Conservation (phyloP, 2,888 invertebrate species). For the Hecatera dysodea region DNA sequence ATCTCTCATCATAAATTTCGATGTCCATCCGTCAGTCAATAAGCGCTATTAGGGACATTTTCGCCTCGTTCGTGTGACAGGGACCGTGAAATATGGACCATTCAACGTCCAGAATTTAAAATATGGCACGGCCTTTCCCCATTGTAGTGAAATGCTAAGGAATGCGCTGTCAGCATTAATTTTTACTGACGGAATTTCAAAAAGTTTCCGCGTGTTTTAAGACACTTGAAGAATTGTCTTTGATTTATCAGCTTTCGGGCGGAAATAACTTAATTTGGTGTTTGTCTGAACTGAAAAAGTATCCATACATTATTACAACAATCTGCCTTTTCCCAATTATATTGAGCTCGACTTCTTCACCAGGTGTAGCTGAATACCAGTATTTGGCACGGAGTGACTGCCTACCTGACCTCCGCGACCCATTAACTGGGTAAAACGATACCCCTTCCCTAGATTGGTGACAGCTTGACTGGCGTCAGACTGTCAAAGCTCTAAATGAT, state of each 20-base stretch:
- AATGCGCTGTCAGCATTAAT: slow-evolving; percentile 17
- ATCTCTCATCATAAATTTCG: slow-evolving; percentile 42
- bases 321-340: too few relatives aligned
- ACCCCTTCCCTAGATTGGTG: too few relatives aligned
- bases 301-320: neutral
- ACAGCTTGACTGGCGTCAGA: too few relatives aligned
- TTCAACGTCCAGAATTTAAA: slow-evolving; percentile 56
- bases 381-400: too few relatives aligned
- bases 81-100: slow-evolving; percentile 50
- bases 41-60: slow-evolving; percentile 34
- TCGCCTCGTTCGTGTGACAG: slow-evolving; percentile 42
- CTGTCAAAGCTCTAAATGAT: too few relatives aligned
- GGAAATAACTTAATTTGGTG: neutral
- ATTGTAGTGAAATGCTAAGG: slow-evolving; percentile 33
- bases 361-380: too few relatives aligned
- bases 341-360: too few relatives aligned
- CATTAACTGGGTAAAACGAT: too few relatives aligned
- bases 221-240: too few relatives aligned
- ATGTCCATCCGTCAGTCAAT: slow-evolving; percentile 48
- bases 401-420: too few relatives aligned
- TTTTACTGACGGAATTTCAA: neutral
- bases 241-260: neutral
- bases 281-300: neutral
- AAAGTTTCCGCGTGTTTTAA: neutral
- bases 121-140: slow-evolving; percentile 27